Evolutionary conservation across 30 jellyfish, hydroid and myxozoan genomes (phyloP), one percentile per base, ranked within the genome.

Genomic region (Catostylus mosaicus): DNA sequence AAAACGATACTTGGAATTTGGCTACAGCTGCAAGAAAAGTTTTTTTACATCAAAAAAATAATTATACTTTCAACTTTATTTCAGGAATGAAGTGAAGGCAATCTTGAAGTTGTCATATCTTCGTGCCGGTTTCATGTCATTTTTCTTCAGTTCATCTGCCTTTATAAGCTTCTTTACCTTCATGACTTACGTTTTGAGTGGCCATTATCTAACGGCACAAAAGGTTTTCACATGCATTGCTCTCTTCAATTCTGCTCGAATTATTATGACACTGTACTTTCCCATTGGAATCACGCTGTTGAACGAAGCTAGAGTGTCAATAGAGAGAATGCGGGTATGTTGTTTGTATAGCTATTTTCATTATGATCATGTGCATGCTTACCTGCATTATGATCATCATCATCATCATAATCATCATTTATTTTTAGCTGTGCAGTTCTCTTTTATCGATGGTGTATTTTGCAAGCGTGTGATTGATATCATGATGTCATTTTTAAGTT

Each of bases 71-170:
- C n/a, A n/a, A n/a, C 2, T 78, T 6, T 24, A 8, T 74, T 83
- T 16, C 70, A 92, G 98, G 83, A 38, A 79, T 26, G 98, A 92
- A 85, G 80, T 92, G 59, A 67, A 64, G 54, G 95, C 96, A 1
- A 80, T 92, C 75, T 61, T 65, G 40, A 77, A 86, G 12, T 87
- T 92, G 73, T 74, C 85, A 4, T 85, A 73, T 46, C 84, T 88
- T 10, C 86, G 96, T 1, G 98, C 98, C 35, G 85, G 59, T 6
- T 84, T 92, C 86, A 73, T 92, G 98, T 92, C 98, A 33, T 92
- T 92, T 77, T 92, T 92, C 95, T 92, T 92, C 92, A 92, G 98
- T 77, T 80, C 98, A 1, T 73, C 84, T 3, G 32, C 98, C 22
- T 57, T 92, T 32, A 77, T 92, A 77, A 85, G 95, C 48, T 82